Evolutionary conservation across 2,888 invertebrate species (phyloP), one percentile per base, ranked within the genome.

Genomic region (Spisula subtruncata): DNA sequence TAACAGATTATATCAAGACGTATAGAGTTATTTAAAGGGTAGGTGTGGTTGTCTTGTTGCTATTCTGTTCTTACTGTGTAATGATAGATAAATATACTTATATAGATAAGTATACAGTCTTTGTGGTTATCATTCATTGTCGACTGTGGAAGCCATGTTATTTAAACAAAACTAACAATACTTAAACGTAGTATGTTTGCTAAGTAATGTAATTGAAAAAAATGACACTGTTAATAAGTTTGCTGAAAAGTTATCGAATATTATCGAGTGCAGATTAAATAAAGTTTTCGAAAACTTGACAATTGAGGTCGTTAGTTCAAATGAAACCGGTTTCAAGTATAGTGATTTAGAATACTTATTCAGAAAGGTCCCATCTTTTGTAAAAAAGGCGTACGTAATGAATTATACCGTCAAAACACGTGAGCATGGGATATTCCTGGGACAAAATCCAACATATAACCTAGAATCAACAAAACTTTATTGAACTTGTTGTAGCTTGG

Each of bases 1-100:
- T 85, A 79, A 79, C n/a, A 71, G 85, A 85, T 85, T 85, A 85
- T 51, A 16, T 29, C 75, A 85, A 79, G 71, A 84, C n/a, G 10
- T 20, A 46, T 35, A 8, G 41, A 41, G 81, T 4, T 81, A 81
- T 14, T n/a, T 41, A 41, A 48, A n/a, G 16, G 35, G 25, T 25
- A 16, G n/a, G 25, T 25, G 35, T n/a, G 35, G 32, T 32, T 75
- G 35, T 25, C 75, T 75, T 18, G 32, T 35, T 35, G 75, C 32
- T 75, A 75, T 75, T 75, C 35, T 35, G 32, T 32, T 75, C 75
- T 10, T 32, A 18, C 75, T 35, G 18, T 75, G 32, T 2, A 35
- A 32, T 32, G 29, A 35, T 75, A 75, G 4, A 25, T 35, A 75
- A 29, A 75, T 35, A 75, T 75, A 75, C 75, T 32, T 35, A 8